Evolutionary conservation across 2,888 invertebrate genomes (phyloP).

Genomic region (Luffia ferchaultella): DNA sequence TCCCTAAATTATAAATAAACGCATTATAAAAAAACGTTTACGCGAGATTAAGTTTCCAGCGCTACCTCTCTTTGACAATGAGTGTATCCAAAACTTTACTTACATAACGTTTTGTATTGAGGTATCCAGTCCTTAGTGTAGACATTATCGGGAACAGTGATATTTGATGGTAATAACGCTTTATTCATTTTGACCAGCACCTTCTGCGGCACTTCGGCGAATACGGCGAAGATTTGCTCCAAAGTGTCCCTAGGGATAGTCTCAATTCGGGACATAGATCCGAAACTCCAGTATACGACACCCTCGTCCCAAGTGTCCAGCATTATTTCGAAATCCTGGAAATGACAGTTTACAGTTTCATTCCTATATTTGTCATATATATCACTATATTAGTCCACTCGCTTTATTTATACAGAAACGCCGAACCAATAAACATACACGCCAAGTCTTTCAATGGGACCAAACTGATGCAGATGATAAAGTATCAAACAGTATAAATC

Average conservation of each 20-base stretch:
- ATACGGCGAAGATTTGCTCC: conserved; percentile 50
- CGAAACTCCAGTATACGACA: conserved; percentile 67
- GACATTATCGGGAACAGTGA: conserved; percentile 55
- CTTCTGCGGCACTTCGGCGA: conserved; percentile 57
- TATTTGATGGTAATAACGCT: conserved; percentile 44
- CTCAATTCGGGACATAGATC: conserved; percentile 65
- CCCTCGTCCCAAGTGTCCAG: conserved; percentile 53
- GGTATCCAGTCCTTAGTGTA: conserved; percentile 63
- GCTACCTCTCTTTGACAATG: no score
- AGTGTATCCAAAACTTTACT: conserved; percentile 27
- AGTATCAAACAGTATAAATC: no score
- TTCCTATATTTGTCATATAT: no score
- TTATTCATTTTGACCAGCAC: conserved; percentile 64
- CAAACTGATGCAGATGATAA: no score
- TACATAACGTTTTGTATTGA: conserved; percentile 61
- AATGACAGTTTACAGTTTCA: no score
- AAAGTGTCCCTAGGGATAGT: conserved; percentile 53
- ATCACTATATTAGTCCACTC: no score
- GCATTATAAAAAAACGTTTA: no score
- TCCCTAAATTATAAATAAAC: no score
- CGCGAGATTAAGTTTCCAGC: no score
- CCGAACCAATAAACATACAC: no score
- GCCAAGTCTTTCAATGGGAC: no score
- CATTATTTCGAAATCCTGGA: conserved; percentile 44
- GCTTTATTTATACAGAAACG: no score